Evolutionary conservation across 2,113 vertebrate species (phyloP).

Genomic region (Rana temporaria): DNA sequence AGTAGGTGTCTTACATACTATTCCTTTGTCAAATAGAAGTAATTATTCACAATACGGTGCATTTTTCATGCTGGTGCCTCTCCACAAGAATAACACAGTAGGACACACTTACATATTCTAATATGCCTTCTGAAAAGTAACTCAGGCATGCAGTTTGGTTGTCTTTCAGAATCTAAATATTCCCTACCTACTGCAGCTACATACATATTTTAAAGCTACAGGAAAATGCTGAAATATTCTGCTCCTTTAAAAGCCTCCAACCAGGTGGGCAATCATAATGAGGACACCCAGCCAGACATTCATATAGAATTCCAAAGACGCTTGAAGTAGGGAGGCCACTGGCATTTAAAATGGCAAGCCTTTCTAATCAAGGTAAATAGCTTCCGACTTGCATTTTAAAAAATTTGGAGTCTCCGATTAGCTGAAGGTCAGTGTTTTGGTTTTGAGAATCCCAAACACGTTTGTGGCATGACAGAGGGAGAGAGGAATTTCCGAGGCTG

Average conservation of each 20-base stretch:
- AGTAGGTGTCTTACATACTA: not conserved
- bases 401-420: conserved; percentile 55
- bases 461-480: conserved; percentile 60
- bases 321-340: conserved; percentile 20
- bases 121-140: conserved; percentile 31
- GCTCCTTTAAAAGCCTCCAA: conserved; percentile 32
- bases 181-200: conserved; percentile 10
- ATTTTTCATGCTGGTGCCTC: not conserved
- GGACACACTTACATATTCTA: conserved; percentile 16
- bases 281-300: conserved; percentile 36
- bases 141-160: conserved; percentile 21
- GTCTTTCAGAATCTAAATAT: conserved; percentile 42
- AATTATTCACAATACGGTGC: conserved; percentile 22
- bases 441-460: conserved; percentile 59
- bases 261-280: conserved; percentile 47
- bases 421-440: conserved; percentile 59
- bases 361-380: conserved; percentile 56
- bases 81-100: not conserved
- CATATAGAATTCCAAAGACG: conserved; percentile 46
- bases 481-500: conserved; percentile 67
- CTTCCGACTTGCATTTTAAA: conserved; percentile 53
- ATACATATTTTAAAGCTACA: conserved; percentile 53
- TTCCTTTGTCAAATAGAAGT: conserved; percentile 11
- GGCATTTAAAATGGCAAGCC: conserved; percentile 48
- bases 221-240: conserved; percentile 23